These are phyloP conservation scores for Hemicordylus capensis DNA, from an alignment of 2,113 vertebrate genomes.

Conservation along the genomic window DNA sequence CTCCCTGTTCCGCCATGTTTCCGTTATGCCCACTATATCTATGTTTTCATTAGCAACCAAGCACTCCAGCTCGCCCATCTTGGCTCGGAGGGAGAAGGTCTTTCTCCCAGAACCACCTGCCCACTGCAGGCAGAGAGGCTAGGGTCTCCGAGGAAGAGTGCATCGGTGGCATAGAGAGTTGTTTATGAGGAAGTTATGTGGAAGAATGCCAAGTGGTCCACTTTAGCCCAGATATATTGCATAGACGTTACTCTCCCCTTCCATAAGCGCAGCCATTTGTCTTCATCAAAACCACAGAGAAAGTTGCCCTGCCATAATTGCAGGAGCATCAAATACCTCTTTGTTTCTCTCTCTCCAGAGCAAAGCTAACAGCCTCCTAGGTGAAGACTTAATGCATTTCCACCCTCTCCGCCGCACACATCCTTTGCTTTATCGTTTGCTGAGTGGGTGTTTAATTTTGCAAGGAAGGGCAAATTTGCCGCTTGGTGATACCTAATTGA, in stretches of 20 bases:
- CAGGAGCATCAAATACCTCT: not conserved
- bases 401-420: not conserved
- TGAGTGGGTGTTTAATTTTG: constrained; percentile 9
- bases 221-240: not conserved
- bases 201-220: not conserved
- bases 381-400: constrained; percentile 1
- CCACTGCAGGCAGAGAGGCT: too few species aligned
- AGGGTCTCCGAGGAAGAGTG: not conserved
- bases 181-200: not conserved
- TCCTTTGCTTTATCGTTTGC: not conserved
- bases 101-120: too few species aligned
- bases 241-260: not conserved
- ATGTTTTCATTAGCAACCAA: too few species aligned
- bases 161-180: not conserved
- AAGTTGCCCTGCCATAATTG: not conserved
- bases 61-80: too few species aligned
- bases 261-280: not conserved
- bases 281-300: not conserved
- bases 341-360: not conserved
- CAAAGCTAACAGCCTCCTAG: not conserved
- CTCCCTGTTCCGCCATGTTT: too few species aligned
- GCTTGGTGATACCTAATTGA: not conserved
- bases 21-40: too few species aligned
- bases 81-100: too few species aligned
- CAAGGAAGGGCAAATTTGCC: not conserved